phyloP scores from a whole-genome alignment of 1,140 invertebrate species.

The Teleopsis dalmanni region DNA sequence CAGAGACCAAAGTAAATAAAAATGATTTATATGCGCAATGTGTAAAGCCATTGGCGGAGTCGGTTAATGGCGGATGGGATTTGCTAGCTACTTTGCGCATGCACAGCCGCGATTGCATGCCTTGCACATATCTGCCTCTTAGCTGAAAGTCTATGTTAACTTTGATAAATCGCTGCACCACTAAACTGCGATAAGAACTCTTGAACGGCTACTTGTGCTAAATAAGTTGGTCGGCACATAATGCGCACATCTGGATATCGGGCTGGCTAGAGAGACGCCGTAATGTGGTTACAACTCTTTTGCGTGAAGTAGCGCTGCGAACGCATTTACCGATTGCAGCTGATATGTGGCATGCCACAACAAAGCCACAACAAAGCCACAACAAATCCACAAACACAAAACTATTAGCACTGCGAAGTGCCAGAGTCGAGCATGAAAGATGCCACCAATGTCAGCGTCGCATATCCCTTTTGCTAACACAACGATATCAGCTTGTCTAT shows the following conservation, averaged over 20 bases:
- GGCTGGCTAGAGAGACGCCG: too few species aligned
- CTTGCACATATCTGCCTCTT: slow-evolving; percentile 8
- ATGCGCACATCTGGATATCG: too few species aligned
- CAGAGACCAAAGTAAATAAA: neutral
- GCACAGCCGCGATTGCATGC: neutral
- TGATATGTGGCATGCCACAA: neutral
- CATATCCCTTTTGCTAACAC: slow-evolving; percentile 9
- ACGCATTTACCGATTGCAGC: too few species aligned
- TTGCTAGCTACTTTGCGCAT: slow-evolving; percentile 3
- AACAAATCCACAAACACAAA: too few species aligned
- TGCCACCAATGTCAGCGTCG: too few species aligned
- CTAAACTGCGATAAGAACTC: slow-evolving; percentile 42
- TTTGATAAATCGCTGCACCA: slow-evolving; percentile 45
- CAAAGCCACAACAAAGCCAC: too few species aligned
- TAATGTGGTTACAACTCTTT: too few species aligned
- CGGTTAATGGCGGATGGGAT: neutral
- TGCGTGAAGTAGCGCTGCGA: too few species aligned
- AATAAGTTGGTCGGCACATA: too few species aligned
- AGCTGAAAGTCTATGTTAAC: slow-evolving; percentile 43
- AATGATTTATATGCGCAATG: slow-evolving; percentile 3
- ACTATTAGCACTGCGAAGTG: too few species aligned
- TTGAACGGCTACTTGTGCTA: slow-evolving; percentile 4
- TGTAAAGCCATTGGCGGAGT: neutral
- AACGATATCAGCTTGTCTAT: slow-evolving; percentile 15
- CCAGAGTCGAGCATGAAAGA: too few species aligned